These are phyloP conservation scores for Pissodes strobi DNA, from an alignment of 1,140 invertebrate species.

Conservation along the genomic window DNA sequence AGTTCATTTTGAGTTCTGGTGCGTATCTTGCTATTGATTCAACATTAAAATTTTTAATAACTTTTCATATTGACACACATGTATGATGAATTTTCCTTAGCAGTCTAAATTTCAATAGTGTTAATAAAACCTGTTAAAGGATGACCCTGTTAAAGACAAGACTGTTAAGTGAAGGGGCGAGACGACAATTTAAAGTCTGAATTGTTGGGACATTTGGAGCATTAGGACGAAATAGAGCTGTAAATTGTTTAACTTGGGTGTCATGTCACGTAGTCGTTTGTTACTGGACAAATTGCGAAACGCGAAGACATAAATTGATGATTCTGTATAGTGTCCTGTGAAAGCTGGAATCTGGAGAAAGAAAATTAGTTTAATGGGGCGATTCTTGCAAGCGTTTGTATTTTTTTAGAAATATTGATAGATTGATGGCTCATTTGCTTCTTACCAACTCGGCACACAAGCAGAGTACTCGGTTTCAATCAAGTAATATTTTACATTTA, in stretches of 20 bases:
- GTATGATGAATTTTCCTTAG: no score
- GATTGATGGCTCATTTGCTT: no score
- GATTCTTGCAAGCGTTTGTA: background rate
- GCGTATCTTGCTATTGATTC: no score
- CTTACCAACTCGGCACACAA: no score
- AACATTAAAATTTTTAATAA: no score
- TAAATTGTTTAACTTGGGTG: conserved; percentile 27
- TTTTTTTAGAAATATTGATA: background rate
- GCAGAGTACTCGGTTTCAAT: no score
- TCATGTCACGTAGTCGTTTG: conserved; percentile 14
- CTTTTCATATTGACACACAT: no score
- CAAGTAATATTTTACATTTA: no score
- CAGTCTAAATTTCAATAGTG: no score
- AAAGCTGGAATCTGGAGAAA: background rate
- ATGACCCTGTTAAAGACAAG: background rate
- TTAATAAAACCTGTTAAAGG: no score
- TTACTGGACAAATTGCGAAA: conserved; percentile 1
- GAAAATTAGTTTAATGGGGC: background rate
- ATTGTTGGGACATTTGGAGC: conserved; percentile 13
- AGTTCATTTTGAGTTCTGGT: no score
- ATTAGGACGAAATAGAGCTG: conserved; percentile 16
- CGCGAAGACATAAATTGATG: background rate
- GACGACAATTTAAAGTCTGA: conserved; percentile 17
- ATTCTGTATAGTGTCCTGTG: no score
- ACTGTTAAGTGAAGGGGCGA: conserved; percentile 7